These are phyloP conservation scores for Apamea anceps DNA, from an alignment of 2,888 invertebrate genomes.

Conservation along the genomic window DNA sequence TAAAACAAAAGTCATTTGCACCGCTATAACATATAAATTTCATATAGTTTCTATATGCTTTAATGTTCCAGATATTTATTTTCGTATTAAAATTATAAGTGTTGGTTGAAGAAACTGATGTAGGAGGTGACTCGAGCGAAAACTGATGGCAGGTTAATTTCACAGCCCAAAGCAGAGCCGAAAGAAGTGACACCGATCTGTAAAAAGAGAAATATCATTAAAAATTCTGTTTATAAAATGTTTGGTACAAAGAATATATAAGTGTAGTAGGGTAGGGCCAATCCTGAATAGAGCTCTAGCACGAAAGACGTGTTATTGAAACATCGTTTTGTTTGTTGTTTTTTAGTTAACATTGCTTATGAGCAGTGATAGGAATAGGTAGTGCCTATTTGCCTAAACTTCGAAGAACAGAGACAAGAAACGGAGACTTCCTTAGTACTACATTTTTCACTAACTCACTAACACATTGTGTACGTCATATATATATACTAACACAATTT, in stretches of 20 bases:
- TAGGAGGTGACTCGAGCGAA: constrained; percentile 76
- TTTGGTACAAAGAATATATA: not conserved
- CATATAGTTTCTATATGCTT: constrained; percentile 39
- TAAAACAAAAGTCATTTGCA: not conserved
- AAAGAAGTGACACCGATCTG: constrained; percentile 80
- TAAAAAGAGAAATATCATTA: constrained; percentile 5
- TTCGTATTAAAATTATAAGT: constrained; percentile 58
- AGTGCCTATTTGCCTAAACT: too few relatives aligned
- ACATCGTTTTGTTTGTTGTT: not conserved
- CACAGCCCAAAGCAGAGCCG: constrained; percentile 73
- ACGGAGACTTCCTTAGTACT: too few relatives aligned
- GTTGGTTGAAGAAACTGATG: constrained; percentile 71
- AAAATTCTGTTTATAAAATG: not conserved
- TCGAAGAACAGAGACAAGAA: too few relatives aligned
- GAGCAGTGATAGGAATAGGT: too few relatives aligned
- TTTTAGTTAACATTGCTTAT: too few relatives aligned
- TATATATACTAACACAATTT: too few relatives aligned
- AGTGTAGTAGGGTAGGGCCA: not conserved
- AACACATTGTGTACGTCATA: too few relatives aligned
- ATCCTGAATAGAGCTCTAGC: not conserved
- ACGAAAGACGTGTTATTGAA: not conserved
- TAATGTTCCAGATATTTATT: constrained; percentile 9
- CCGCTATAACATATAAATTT: constrained; percentile 3
- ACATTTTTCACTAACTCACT: too few relatives aligned
- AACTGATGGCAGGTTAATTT: constrained; percentile 71